These are phyloP conservation scores for Unio pictorum DNA, from an alignment of 2,888 invertebrate genomes.

Conservation along the genomic window DNA sequence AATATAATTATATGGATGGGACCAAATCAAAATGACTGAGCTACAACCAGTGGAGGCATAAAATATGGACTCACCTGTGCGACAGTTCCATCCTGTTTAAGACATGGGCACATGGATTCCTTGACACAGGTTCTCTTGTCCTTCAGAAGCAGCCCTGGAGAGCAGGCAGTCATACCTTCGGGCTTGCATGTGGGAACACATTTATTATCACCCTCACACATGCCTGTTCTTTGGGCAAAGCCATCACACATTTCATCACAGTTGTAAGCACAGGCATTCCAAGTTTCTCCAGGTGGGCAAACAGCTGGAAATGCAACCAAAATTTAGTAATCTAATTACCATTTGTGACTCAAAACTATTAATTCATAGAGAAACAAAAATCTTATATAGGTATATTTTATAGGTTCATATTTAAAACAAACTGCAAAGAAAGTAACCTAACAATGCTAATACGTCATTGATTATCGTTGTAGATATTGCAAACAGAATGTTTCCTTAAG, in stretches of 20 bases:
- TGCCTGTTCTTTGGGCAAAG: constrained; percentile 25
- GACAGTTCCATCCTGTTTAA: constrained; percentile 77
- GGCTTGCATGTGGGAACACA: constrained; percentile 67
- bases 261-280: constrained; percentile 72
- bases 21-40: no score
- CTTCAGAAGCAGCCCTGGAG: constrained; percentile 76
- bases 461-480: no score
- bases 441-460: no score
- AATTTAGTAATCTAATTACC: no score
- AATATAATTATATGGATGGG: no score
- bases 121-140: constrained; percentile 83
- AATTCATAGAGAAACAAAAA: no score
- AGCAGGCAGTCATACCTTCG: constrained; percentile 33
- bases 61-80: constrained; percentile 76
- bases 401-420: no score
- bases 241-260: constrained; percentile 44
- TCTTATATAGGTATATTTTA: no score
- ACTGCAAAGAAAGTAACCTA: no score
- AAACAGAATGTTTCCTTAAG: no score
- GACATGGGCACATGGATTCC: constrained; percentile 83
- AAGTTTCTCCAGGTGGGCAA: constrained; percentile 67
- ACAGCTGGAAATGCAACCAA: constrained; percentile 41
- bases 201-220: constrained; percentile 43
- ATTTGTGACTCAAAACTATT: no score
- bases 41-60: no score